phyloP scores from a whole-genome alignment of 1,140 invertebrate genomes.

The Achroia grisella region DNA sequence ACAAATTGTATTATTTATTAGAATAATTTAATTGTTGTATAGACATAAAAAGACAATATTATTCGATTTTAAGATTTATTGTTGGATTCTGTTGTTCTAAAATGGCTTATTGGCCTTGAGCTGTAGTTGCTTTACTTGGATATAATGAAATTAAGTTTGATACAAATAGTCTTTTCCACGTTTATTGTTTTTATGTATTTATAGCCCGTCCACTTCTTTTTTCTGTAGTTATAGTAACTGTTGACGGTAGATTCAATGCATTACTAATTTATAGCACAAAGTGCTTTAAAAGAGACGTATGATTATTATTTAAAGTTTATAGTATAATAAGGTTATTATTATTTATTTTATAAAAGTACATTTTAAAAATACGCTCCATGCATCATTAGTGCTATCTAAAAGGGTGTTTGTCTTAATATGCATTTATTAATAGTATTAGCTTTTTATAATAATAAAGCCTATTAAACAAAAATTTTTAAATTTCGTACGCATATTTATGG shows the following conservation, averaged over 20 bases:
- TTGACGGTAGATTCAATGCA: conserved; percentile 14
- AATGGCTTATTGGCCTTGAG: conserved; percentile 9
- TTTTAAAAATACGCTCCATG: not conserved
- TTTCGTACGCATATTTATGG: not conserved
- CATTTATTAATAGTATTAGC: conserved; percentile 2
- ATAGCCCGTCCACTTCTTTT: conserved; percentile 23
- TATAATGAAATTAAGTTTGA: not conserved
- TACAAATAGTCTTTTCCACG: conserved; percentile 1
- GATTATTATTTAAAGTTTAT: not conserved
- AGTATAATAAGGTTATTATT: not conserved
- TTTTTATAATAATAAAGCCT: conserved; percentile 11
- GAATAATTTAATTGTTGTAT: conserved; percentile 3
- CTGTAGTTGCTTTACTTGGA: not conserved
- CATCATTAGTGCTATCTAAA: not conserved
- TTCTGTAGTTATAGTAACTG: conserved; percentile 12
- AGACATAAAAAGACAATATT: conserved; percentile 15
- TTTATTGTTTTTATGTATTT: conserved; percentile 5
- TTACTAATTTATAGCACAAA: conserved; percentile 3
- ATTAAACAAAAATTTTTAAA: conserved; percentile 10
- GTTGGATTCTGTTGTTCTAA: not conserved
- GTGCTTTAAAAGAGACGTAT: conserved; percentile 5
- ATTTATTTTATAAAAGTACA: not conserved
- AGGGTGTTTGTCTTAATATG: conserved; percentile 1
- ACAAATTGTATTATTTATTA: conserved; percentile 15
- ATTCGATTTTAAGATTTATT: conserved; percentile 6